A percentile compares a stretch with the other conserved stretches of the same genome.
Evolutionary conservation across 2,113 vertebrate genomes (phyloP).

Genomic region (Phaetusa simplex): DNA sequence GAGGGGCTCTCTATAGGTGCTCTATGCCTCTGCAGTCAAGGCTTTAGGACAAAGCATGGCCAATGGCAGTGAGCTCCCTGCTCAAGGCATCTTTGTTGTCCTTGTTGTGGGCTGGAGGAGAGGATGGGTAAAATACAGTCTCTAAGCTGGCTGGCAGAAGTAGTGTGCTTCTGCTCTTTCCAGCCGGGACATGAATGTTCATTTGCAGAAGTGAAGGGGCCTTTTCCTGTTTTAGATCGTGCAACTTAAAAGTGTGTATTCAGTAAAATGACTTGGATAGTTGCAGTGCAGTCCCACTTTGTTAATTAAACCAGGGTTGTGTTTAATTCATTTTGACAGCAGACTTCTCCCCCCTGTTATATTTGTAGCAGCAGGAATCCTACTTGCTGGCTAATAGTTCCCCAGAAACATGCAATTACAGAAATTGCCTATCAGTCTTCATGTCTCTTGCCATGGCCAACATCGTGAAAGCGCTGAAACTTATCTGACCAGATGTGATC

Average conservation of each 20-base stretch:
- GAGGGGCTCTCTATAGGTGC: neutral
- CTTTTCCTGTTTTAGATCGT: neutral
- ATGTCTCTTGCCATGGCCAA: neutral
- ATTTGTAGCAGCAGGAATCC: conserved; percentile 9
- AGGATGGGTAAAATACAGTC: neutral
- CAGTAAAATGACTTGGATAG: neutral
- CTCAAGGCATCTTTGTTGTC: neutral
- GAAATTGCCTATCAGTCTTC: conserved; percentile 44
- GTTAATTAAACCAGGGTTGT: conserved; percentile 32
- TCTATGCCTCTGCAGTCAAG: neutral
- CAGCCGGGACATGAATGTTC: neutral
- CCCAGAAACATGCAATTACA: conserved; percentile 8
- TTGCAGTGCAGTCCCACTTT: neutral
- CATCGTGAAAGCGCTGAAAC: neutral
- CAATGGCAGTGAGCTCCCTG: neutral
- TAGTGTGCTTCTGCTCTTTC: neutral
- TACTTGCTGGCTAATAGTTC: neutral
- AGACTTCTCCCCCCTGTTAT: neutral
- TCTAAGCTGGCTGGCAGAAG: neutral
- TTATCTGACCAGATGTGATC: neutral
- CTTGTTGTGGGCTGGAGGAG: neutral
- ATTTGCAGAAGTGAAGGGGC: neutral
- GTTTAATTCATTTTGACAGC: conserved; percentile 47
- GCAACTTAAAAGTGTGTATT: neutral
- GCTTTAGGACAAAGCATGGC: neutral